Evolutionary conservation across 2,888 invertebrate genomes (phyloP).

Genomic region (Pristionchus maxplancki): DNA sequence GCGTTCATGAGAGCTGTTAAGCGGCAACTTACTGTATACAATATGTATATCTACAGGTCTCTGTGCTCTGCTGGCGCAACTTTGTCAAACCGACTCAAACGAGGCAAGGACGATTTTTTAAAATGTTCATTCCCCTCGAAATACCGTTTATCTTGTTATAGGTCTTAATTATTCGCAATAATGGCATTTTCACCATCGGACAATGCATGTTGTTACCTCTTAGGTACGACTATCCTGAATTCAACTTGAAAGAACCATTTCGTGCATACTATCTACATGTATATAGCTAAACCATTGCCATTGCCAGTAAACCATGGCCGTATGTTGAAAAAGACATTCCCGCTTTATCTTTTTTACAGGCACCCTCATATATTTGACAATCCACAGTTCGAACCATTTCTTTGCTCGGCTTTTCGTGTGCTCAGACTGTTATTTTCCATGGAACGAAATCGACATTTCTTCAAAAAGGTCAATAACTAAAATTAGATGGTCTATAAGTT

Average conservation of each 20-base stretch:
- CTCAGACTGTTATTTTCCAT: slow-evolving; percentile 79
- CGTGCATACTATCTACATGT: too few species aligned
- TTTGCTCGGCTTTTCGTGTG: slow-evolving; percentile 79
- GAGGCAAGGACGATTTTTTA: slow-evolving; percentile 50
- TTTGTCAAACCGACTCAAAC: slow-evolving; percentile 62
- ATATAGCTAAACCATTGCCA: too few species aligned
- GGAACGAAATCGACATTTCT: slow-evolving; percentile 79
- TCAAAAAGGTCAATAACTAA: slow-evolving; percentile 78
- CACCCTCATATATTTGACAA: slow-evolving; percentile 17
- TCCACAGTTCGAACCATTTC: slow-evolving; percentile 29
- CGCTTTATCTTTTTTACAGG: too few species aligned
- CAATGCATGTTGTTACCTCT: slow-evolving; percentile 57
- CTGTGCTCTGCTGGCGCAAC: slow-evolving; percentile 65
- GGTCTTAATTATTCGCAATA: slow-evolving; percentile 59
- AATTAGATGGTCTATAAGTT: too few species aligned
- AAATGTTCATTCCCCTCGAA: neutral
- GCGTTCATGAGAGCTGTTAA: too few species aligned
- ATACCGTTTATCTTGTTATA: neutral
- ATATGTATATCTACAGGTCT: slow-evolving; percentile 58
- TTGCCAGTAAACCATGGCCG: too few species aligned
- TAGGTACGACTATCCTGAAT: neutral
- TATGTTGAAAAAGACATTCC: too few species aligned
- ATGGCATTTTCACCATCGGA: slow-evolving; percentile 64
- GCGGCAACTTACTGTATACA: too few species aligned
- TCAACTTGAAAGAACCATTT: neutral